phyloP scores from a whole-genome alignment of 2,888 invertebrate species.

The Dryocosmus kuriphilus region DNA sequence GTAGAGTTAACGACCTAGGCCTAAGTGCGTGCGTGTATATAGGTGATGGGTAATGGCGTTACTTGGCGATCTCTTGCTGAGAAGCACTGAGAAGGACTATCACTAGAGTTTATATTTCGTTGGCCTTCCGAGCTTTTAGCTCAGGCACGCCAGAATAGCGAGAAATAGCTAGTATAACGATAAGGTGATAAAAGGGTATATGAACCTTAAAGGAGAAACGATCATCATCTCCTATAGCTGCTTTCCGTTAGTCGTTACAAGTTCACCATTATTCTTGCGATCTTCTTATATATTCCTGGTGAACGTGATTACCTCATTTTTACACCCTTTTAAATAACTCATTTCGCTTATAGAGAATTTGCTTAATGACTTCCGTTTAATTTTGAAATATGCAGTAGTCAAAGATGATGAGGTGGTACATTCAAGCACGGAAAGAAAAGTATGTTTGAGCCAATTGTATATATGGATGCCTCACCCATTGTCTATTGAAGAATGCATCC shows the following conservation, averaged over 20 bases:
- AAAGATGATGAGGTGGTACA: neutral
- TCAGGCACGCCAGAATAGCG: conserved; percentile 50
- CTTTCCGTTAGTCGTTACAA: conserved; percentile 35
- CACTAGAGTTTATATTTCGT: conserved; percentile 57
- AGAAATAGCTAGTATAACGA: conserved; percentile 51
- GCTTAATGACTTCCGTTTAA: neutral
- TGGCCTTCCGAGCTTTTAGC: conserved; percentile 56
- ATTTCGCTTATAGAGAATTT: neutral
- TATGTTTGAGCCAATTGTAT: too few species aligned
- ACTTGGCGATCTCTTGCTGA: conserved; percentile 63
- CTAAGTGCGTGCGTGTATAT: conserved; percentile 56
- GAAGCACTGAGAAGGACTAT: conserved; percentile 57
- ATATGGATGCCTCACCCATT: too few species aligned
- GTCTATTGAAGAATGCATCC: too few species aligned
- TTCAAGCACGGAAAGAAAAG: too few species aligned
- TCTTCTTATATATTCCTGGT: conserved; percentile 6
- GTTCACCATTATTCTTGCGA: conserved; percentile 15
- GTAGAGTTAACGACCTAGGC: conserved; percentile 65
- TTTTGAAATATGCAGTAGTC: neutral
- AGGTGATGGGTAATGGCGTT: too few species aligned
- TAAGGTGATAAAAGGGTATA: conserved; percentile 50
- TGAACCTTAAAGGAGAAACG: conserved; percentile 15
- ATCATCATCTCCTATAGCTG: conserved; percentile 23
- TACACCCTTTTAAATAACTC: neutral
- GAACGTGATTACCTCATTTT: neutral